Evolutionary conservation across 2,888 invertebrate species (phyloP), one percentile per base, ranked within the genome.

Genomic region (Calliscelio sp.): DNA sequence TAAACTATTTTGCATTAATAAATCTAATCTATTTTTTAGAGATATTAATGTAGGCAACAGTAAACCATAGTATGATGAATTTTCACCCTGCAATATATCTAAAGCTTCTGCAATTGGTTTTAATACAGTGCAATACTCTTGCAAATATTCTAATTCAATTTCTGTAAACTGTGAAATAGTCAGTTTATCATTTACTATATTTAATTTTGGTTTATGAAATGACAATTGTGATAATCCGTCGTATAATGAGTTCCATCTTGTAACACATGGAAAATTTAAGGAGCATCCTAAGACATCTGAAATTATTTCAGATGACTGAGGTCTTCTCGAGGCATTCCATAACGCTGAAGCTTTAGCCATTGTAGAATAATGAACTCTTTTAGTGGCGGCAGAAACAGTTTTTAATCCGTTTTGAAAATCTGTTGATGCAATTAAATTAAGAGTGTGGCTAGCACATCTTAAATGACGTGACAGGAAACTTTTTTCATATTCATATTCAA

Each of bases 231-330:
- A 24, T 53, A 55, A 7, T 2, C n/a, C 1, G 18, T 70, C 57
- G 14, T 18, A 59, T 3, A 46, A n/a, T 16, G 71, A 71, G 32
- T 71, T 59, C 71, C 71, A 71, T 25, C 49, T 57, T 11, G 71
- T 71, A 22, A 59, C 25, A 10, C 71, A 71, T 22, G 71, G 71
- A 22, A 46, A 71, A 5, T 22, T 46, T 10, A 71, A 14, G 4
- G 46, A 5, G n/a, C 59, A 46, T n/a, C 38, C 38, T 16, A 68
- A 20, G 35, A n/a, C 1, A 46, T 51, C 38, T 6, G 51, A 32
- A 49, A 66, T 66, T 20, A 49, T 46, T 38, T 66, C 66, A 0
- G 66, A 66, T 3, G 28, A 25, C 16, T 38, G 18, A 2, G 68
- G 68, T 38, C 53, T 51, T 18, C 53, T 68, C 8, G 68, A 53